Percentiles rank a stretch among this genome's conserved stretches.
Evolutionary conservation across 92 coral and sea anemone species (phyloP).

Genomic region (Porites divaricata): DNA sequence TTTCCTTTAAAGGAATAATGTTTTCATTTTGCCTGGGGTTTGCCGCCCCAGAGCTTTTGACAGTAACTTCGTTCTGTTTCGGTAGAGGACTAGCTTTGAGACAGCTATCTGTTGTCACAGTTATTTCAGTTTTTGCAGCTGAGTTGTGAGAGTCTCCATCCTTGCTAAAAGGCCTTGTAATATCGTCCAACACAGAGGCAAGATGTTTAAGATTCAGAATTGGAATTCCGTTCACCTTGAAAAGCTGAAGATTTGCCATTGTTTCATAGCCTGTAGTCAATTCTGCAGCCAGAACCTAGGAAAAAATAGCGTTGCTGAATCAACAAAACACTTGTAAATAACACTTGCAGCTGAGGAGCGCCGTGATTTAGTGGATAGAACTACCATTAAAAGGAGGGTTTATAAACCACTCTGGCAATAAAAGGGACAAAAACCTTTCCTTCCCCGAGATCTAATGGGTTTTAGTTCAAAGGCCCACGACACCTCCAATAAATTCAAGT

Average conservation of each 20-base stretch:
- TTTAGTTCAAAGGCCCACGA: no score
- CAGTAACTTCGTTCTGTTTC: slow-evolving; percentile 38
- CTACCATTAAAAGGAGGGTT: no score
- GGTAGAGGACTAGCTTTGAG: slow-evolving; percentile 17
- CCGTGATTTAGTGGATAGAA: no score
- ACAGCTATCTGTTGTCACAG: background rate
- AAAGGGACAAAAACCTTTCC: no score
- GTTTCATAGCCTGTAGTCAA: slow-evolving; percentile 90
- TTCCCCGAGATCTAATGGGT: no score
- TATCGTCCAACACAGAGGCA: slow-evolving; percentile 74
- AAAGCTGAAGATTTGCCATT: slow-evolving; percentile 82
- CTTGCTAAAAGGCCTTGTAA: slow-evolving; percentile 65
- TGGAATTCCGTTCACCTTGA: slow-evolving; percentile 82
- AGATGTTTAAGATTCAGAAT: slow-evolving; percentile 81
- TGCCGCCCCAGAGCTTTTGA: slow-evolving; percentile 10
- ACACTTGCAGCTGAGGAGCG: no score
- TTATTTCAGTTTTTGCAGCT: slow-evolving; percentile 1
- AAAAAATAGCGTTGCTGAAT: background rate
- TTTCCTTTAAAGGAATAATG: slow-evolving; percentile 23
- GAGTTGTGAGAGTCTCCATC: slow-evolving; percentile 4
- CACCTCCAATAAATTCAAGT: no score
- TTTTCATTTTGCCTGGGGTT: slow-evolving; percentile 23
- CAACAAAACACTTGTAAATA: background rate
- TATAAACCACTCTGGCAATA: no score
- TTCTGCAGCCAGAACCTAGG: slow-evolving; percentile 86